Percentiles rank a stretch among this genome's conserved stretches.
phyloP scores from a whole-genome alignment of 1,140 invertebrate species.

The Listronotus bonariensis region DNA sequence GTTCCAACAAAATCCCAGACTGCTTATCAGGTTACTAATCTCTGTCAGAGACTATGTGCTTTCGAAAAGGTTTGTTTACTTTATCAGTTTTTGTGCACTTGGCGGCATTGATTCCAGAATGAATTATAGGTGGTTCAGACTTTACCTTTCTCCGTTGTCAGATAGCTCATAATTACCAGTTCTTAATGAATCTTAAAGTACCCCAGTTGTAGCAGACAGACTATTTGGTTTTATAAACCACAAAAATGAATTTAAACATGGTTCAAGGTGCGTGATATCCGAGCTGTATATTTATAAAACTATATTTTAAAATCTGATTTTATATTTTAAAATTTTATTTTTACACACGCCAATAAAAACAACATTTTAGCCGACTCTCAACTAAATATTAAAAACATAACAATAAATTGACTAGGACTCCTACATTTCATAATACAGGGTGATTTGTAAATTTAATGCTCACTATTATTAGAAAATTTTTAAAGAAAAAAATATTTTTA shows the following conservation, averaged over 20 bases:
- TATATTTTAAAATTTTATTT: conserved; percentile 13
- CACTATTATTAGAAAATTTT: not conserved
- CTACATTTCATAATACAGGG: conserved; percentile 25
- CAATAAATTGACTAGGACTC: conserved; percentile 37
- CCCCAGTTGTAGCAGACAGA: too few species aligned
- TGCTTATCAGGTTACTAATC: too few species aligned
- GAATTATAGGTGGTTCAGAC: too few species aligned
- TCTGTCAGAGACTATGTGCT: too few species aligned
- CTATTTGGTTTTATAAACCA: not conserved
- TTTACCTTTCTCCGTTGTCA: too few species aligned
- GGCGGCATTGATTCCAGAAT: too few species aligned
- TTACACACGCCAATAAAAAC: conserved; percentile 25
- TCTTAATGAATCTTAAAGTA: too few species aligned
- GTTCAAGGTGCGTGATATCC: not conserved
- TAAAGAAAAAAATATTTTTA: not conserved
- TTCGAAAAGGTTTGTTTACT: too few species aligned
- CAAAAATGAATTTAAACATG: not conserved
- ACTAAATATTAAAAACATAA: conserved; percentile 31
- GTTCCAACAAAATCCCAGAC: too few species aligned
- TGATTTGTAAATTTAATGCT: conserved; percentile 17
- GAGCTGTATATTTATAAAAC: conserved; percentile 13
- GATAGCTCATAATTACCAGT: too few species aligned
- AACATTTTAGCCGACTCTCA: conserved; percentile 15
- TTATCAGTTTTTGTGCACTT: too few species aligned
- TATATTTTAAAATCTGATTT: conserved; percentile 17